Evolutionary conservation across 2,797 vertebrate genomes (phyloP).

Genomic region (Coracias cyanogaster): DNA sequence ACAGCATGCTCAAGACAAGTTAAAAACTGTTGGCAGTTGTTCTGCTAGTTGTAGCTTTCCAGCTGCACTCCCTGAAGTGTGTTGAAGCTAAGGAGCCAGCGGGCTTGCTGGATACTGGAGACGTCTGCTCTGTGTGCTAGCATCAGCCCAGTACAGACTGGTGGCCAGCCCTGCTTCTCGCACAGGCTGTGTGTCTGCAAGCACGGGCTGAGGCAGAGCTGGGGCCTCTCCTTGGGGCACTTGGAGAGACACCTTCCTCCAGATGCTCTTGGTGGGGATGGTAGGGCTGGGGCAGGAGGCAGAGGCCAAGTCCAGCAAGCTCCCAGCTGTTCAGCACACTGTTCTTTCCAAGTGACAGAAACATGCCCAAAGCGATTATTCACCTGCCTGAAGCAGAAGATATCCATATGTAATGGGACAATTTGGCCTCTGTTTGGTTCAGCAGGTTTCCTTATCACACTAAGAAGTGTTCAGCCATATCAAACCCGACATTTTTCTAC

Average conservation of each 20-base stretch:
- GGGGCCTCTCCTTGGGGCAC: neutral
- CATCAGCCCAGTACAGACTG: fast-evolving
- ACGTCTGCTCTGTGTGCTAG: neutral
- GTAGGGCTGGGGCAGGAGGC: fast-evolving
- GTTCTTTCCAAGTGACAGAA: constrained; percentile 49
- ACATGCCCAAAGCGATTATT: constrained; percentile 30
- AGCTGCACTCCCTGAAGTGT: fast-evolving
- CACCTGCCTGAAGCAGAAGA: neutral
- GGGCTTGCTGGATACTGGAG: fast-evolving
- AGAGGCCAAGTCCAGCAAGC: neutral
- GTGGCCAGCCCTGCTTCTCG: fast-evolving
- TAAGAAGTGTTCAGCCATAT: neutral
- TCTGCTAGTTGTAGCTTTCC: neutral
- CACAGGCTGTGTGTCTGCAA: fast-evolving
- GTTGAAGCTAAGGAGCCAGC: fast-evolving
- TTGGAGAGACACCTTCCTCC: neutral
- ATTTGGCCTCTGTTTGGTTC: neutral
- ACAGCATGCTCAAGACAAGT: neutral
- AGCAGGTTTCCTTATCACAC: neutral
- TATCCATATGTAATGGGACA: neutral
- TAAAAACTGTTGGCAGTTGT: neutral
- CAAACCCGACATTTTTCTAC: constrained; percentile 50
- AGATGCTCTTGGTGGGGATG: neutral
- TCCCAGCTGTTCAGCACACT: fast-evolving
- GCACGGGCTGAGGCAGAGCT: fast-evolving